Evolutionary conservation across 2,888 invertebrate species (phyloP), one percentile per base, ranked within the genome.

Genomic region (Flexamia atlantica): DNA sequence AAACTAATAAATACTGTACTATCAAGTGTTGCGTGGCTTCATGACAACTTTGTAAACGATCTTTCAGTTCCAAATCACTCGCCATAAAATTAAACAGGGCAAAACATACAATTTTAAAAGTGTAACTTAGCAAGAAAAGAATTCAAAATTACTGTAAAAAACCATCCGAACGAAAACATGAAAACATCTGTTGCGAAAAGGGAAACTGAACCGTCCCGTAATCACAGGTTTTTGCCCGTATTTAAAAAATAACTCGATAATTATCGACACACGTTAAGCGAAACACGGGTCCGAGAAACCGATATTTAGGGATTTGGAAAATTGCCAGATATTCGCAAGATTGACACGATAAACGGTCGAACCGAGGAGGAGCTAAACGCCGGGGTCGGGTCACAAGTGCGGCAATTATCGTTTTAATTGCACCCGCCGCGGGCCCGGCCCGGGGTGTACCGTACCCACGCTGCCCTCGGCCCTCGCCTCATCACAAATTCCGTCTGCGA

Each of bases 401-500:
- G 28, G n/a, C 57, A 79, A 79, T 79, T 79, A 79, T 79, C 76
- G 36, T 79, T 79, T 79, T 79, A 79, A 79, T 79, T 79, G 79
- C 17, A 50, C 40, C 23, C 50, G 20, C 20, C 17, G 4, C 20
- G 53, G 53, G 46, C 46, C 5, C 23, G 30, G 82, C 50, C 32
- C 17, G 5, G 23, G 57, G 57, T 57, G 1, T 23, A n/a, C 30
- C 30, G 68, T 60, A 28, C 28, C 68, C 30, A 32, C 68, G 32
- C 82, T 7, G 17, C 68, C 40, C 40, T n/a, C 17, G 28, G 12
- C 70, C 25, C 0, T 23, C 82, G 57, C 32, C 74, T 83, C 82
- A 83, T 83, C 74, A 50, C 57, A 53, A 74, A 83, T 83, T 83
- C 82, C 53, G 74, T 72, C 50, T 74, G 82, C 82, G 82, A 83